phyloP scores from a whole-genome alignment of 2,888 invertebrate genomes.

The Drosophila anceps region DNA sequence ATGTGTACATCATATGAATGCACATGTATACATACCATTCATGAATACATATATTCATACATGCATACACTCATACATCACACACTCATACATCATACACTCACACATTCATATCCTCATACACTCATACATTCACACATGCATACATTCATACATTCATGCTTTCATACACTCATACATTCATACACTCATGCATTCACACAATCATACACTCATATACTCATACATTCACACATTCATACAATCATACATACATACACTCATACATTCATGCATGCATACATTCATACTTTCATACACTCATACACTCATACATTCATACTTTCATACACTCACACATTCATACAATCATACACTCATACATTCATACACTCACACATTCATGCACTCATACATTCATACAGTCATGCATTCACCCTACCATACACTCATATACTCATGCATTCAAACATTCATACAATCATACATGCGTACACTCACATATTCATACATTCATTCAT shows the following conservation, averaged over 20 bases:
- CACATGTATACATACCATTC: not conserved
- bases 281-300: not conserved
- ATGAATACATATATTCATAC: not conserved
- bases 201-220: not conserved
- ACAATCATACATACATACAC: not conserved
- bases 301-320: not conserved
- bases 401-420: not conserved
- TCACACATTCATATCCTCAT: not conserved
- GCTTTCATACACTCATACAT: not conserved
- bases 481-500: not conserved
- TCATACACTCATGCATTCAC: not conserved
- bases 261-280: not conserved
- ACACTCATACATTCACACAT: not conserved
- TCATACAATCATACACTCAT: not conserved
- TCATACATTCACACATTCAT: not conserved
- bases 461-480: not conserved
- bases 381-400: not conserved
- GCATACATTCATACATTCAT: not conserved
- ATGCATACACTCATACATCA: not conserved
- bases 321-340: not conserved
- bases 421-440: not conserved
- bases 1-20: not conserved
- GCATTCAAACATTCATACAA: not conserved
- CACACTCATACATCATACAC: not conserved
- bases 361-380: not conserved